These are phyloP conservation scores for Lasioglossum morio DNA, from an alignment of 2,888 invertebrate genomes.

Conservation along the genomic window DNA sequence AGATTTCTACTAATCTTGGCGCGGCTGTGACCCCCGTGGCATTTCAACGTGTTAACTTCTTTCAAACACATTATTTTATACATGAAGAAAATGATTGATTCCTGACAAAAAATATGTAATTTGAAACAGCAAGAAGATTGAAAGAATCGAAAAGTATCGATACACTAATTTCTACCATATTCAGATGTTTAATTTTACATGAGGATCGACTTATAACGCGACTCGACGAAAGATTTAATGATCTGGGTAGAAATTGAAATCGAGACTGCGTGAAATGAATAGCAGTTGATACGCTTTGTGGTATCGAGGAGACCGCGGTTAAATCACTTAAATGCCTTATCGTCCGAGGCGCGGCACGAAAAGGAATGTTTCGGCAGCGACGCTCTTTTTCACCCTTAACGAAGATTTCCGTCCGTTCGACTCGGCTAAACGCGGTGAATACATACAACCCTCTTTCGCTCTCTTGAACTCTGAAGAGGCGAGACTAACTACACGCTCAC, in stretches of 20 bases:
- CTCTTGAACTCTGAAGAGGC: conserved; percentile 56
- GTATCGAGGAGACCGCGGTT: conserved; percentile 14
- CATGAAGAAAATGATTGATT: background rate
- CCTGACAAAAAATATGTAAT: too few relatives aligned
- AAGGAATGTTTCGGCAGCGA: conserved; percentile 68
- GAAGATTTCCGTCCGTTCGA: conserved; percentile 78
- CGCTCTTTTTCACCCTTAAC: conserved; percentile 71
- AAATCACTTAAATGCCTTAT: conserved; percentile 70
- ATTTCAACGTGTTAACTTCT: too few relatives aligned
- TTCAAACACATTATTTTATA: background rate
- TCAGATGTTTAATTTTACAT: too few relatives aligned
- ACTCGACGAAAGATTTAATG: background rate
- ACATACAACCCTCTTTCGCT: conserved; percentile 54
- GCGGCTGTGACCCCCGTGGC: too few relatives aligned
- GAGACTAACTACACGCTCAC: conserved; percentile 49
- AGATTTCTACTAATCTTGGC: too few relatives aligned
- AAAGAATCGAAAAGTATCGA: background rate
- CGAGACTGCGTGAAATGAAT: background rate
- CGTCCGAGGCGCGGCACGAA: conserved; percentile 62
- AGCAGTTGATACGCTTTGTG: background rate
- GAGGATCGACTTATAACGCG: background rate
- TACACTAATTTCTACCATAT: background rate
- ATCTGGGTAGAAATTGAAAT: background rate
- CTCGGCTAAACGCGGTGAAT: conserved; percentile 66
- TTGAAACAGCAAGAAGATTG: background rate